Base-by-base conservation (phyloP, 2,888 invertebrate genomes). In the Seladonia tumulorum region DNA sequence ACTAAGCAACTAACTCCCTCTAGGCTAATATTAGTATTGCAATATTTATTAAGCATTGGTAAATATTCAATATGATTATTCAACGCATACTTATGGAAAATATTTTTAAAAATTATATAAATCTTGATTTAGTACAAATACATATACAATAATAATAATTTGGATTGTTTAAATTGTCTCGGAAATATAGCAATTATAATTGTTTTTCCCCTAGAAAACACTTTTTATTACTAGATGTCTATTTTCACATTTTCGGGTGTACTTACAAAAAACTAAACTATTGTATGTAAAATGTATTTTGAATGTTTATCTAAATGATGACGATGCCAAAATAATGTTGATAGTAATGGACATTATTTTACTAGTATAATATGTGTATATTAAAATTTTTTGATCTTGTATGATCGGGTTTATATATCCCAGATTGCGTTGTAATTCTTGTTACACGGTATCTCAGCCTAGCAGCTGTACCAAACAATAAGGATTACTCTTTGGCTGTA, bases 1-100 rank as follows among this genome's bases (percentile, higher is more conserved):
- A 77, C 68, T 70, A 70, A 22, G 49, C 72, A 81, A 75, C 81
- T 81, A 68, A 76, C 88, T 78, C 87, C 86, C 85, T 85, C 88
- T 88, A 72, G 66, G 74, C 63, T 84, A 78, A 70, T 25, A 14
- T 79, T 87, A 60, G 77, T 42, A 72, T 42, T 22, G 22, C 29
- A 74, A 66, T 12, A 57, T 75, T 68, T 12, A 57, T 75, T 60
- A 79, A 77, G 47, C 35, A 49, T 53, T 42, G 42, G n/a, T 45
- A 53, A 18, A 57, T 68, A 66, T 74, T 74, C 39, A 63, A 79
- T 35, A n/a, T 39, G 5, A 63, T n/a, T 47, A 35, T 49, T 47
- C n/a, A 7, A 72, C 42, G 22, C 53, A 63, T 73, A 18, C 7
- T 7, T 39, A 39, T n/a, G n/a, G 39, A 1, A 74, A 74, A 53